These are phyloP conservation scores for Dasyornis broadbenti DNA, from an alignment of 2,113 vertebrate genomes.

Conservation along the genomic window DNA sequence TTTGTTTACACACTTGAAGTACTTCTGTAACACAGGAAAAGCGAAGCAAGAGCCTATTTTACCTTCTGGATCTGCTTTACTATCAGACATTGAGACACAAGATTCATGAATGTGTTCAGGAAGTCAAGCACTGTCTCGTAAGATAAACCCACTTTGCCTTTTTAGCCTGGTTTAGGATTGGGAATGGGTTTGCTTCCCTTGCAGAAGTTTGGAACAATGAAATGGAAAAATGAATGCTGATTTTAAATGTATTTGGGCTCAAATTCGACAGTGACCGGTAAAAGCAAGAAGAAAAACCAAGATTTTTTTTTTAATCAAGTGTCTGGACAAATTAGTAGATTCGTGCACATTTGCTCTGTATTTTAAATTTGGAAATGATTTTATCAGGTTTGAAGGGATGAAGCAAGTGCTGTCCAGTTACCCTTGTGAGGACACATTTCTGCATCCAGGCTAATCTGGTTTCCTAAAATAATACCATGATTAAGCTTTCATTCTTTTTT, in stretches of 20 bases:
- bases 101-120: neutral
- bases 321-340: neutral
- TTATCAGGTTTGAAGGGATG: neutral
- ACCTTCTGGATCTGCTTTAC: neutral
- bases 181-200: neutral
- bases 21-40: neutral
- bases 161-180: neutral
- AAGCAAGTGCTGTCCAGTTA: neutral
- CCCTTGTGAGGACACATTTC: neutral
- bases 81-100: neutral
- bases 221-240: neutral
- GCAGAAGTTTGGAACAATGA: neutral
- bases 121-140: neutral
- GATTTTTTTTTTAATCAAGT: neutral
- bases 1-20: neutral
- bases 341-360: neutral
- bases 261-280: neutral
- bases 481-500: neutral
- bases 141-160: neutral
- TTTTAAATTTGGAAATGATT: neutral
- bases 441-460: neutral
- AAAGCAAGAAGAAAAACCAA: neutral
- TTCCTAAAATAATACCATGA: neutral
- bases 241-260: neutral
- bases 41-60: neutral